A percentile compares a stretch with the other conserved stretches of the same genome.
phyloP scores from a whole-genome alignment of 2,113 vertebrate species.

The Ploceus nigricollis region DNA sequence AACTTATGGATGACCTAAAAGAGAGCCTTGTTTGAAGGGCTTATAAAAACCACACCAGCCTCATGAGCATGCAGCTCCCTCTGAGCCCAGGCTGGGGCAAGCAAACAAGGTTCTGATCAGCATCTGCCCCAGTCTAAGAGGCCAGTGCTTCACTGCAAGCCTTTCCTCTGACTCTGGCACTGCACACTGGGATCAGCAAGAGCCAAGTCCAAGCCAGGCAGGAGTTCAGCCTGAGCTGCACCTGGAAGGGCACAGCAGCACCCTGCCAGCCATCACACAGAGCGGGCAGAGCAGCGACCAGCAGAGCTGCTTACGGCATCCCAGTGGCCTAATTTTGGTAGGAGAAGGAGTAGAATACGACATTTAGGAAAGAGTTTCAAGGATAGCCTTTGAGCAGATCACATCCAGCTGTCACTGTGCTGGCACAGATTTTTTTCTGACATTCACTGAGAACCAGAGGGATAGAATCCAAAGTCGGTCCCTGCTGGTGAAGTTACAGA shows the following conservation, averaged over 20 bases:
- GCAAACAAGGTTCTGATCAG: not conserved
- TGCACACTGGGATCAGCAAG: not conserved
- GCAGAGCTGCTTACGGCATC: fast-evolving
- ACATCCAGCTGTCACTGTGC: not conserved
- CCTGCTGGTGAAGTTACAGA: not conserved
- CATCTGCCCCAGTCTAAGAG: not conserved
- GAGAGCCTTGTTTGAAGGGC: not conserved
- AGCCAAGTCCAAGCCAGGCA: not conserved
- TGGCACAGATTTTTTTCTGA: not conserved
- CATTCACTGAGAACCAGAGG: not conserved
- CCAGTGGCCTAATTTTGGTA: not conserved
- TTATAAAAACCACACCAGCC: not conserved
- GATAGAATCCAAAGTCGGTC: not conserved
- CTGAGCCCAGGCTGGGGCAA: not conserved
- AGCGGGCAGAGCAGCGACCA: not conserved
- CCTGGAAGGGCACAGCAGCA: not conserved
- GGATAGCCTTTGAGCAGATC: not conserved
- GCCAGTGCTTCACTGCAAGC: not conserved
- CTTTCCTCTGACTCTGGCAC: not conserved
- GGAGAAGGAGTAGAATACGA: not conserved
- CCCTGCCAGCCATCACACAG: not conserved
- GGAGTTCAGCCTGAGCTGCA: not conserved
- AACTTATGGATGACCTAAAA: not conserved
- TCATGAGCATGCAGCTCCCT: fast-evolving
- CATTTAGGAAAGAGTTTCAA: not conserved